phyloP scores from a whole-genome alignment of 2,797 vertebrate species.

The Pangasius mekongensis region DNA sequence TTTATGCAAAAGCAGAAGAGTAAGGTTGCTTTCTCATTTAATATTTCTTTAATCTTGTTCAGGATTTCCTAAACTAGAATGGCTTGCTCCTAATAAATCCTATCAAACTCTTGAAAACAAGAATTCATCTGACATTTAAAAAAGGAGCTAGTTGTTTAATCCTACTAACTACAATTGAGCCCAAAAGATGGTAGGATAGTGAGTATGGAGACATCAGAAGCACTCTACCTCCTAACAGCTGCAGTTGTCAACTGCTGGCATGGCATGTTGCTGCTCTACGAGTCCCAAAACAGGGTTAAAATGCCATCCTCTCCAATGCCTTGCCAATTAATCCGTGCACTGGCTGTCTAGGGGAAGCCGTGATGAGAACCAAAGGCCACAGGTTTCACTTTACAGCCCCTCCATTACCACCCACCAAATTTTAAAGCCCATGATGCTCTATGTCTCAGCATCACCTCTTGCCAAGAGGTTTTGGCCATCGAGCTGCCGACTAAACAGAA shows the following conservation, averaged over 20 bases:
- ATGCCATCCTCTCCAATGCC: slow-evolving; percentile 86
- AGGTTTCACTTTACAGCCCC: slow-evolving; percentile 78
- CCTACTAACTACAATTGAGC: neutral
- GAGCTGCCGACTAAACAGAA: slow-evolving; percentile 62
- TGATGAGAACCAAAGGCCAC: slow-evolving; percentile 67
- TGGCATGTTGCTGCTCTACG: slow-evolving; percentile 83
- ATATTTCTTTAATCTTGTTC: slow-evolving; percentile 8
- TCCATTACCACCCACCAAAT: slow-evolving; percentile 75
- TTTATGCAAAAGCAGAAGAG: neutral
- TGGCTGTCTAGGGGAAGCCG: slow-evolving; percentile 78
- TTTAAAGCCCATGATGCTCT: slow-evolving; percentile 53
- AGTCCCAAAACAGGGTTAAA: slow-evolving; percentile 92
- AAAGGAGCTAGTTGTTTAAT: neutral
- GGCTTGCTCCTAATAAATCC: neutral
- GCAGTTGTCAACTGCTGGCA: slow-evolving; percentile 90
- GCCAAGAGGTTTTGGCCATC: slow-evolving; percentile 61
- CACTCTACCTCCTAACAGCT: slow-evolving; percentile 84
- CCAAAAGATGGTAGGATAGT: slow-evolving; percentile 37
- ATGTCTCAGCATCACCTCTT: slow-evolving; percentile 30
- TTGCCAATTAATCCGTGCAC: slow-evolving; percentile 87
- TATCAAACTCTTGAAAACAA: neutral
- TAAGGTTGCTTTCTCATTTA: slow-evolving; percentile 14
- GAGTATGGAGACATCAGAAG: slow-evolving; percentile 68
- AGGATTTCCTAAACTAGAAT: neutral
- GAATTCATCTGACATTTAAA: neutral